A percentile compares a stretch with the other conserved stretches of the same genome.
These are phyloP conservation scores for Synaphobranchus kaupii DNA, from an alignment of 2,797 vertebrate species.

Conservation along the genomic window DNA sequence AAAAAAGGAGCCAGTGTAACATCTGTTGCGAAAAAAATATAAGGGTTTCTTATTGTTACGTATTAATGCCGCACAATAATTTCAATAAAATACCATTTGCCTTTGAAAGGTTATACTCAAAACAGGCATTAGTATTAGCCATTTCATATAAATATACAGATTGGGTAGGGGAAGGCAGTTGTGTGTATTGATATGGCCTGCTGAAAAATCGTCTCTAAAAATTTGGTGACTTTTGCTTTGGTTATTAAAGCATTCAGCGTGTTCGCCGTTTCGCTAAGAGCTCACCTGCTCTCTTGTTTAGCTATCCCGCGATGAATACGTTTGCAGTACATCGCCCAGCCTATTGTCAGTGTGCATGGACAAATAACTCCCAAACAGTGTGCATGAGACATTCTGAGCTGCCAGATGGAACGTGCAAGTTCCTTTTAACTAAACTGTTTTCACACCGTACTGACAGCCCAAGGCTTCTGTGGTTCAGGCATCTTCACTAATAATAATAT, in stretches of 20 bases:
- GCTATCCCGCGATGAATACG: not conserved
- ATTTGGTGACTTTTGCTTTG: not conserved
- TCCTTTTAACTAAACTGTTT: conserved; percentile 60
- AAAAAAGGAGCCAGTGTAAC: not conserved
- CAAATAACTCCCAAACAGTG: not conserved
- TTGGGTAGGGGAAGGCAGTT: not conserved
- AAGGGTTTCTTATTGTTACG: not conserved
- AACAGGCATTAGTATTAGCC: not conserved
- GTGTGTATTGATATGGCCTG: not conserved
- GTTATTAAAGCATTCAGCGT: not conserved
- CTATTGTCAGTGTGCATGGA: not conserved
- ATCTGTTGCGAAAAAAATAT: not conserved
- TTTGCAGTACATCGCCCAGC: not conserved
- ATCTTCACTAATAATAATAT: not conserved
- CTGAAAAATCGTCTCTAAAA: not conserved
- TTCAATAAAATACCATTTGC: not conserved
- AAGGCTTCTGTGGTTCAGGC: not conserved
- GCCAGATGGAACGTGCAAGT: conserved; percentile 35
- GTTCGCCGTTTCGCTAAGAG: not conserved
- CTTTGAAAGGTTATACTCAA: not conserved
- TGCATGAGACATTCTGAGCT: not conserved
- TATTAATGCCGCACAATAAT: not conserved
- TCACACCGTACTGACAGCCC: not conserved
- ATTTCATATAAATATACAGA: not conserved
- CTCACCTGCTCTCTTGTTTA: not conserved